These are phyloP conservation scores for Lycocerus yunnanus DNA, from an alignment of 2,888 invertebrate genomes.

Conservation along the genomic window DNA sequence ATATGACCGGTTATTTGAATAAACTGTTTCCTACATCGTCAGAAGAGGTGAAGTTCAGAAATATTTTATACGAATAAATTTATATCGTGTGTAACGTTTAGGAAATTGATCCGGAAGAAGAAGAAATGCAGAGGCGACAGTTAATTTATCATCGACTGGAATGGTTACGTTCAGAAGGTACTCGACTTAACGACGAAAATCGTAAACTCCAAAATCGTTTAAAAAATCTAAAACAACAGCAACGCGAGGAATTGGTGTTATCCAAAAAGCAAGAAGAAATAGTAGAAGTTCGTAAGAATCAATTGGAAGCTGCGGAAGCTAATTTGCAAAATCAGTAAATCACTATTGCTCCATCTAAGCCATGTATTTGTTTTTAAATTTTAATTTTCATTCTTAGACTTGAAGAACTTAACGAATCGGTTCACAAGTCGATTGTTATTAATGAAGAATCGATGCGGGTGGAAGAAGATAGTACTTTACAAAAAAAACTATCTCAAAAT, in stretches of 20 bases:
- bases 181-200: slow-evolving; percentile 51
- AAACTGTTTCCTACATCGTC: slow-evolving; percentile 39
- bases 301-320: slow-evolving; percentile 46
- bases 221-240: slow-evolving; percentile 44
- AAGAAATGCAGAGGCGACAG: slow-evolving; percentile 46
- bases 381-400: slow-evolving; percentile 33
- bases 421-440: slow-evolving; percentile 47
- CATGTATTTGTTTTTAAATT: not conserved
- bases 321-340: slow-evolving; percentile 45
- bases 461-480: slow-evolving; percentile 26
- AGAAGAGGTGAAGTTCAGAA: slow-evolving; percentile 15
- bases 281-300: slow-evolving; percentile 42
- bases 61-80: not conserved
- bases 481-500: slow-evolving; percentile 5
- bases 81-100: not conserved
- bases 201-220: slow-evolving; percentile 43
- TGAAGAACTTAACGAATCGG: slow-evolving; percentile 44
- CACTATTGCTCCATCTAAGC: not conserved
- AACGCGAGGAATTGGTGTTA: slow-evolving; percentile 40
- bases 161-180: slow-evolving; percentile 53
- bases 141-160: slow-evolving; percentile 51
- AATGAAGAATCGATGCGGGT: slow-evolving; percentile 40
- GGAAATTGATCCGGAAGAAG: slow-evolving; percentile 37
- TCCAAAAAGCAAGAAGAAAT: slow-evolving; percentile 39
- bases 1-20: slow-evolving; percentile 42